These are phyloP conservation scores for Eulemur coronatus DNA, from an alignment of 2,797 vertebrate species.

Conservation along the genomic window DNA sequence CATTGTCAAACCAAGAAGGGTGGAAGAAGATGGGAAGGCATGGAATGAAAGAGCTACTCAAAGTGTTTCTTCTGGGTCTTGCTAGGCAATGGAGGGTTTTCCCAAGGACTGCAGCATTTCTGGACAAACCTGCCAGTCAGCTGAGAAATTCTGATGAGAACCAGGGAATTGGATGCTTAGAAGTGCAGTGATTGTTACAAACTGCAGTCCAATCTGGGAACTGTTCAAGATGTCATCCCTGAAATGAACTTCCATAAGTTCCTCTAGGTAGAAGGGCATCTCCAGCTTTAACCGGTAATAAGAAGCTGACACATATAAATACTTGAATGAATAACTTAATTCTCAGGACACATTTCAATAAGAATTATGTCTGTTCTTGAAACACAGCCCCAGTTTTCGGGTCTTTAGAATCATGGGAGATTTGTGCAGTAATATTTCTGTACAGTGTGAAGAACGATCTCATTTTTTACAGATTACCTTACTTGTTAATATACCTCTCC, in stretches of 20 bases:
- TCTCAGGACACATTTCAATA: constrained; percentile 58
- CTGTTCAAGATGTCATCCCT: constrained; percentile 1
- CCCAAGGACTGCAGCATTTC: neutral
- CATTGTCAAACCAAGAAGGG: neutral
- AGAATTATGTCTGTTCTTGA: constrained; percentile 33
- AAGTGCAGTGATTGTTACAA: neutral
- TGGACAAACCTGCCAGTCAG: neutral
- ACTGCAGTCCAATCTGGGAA: neutral
- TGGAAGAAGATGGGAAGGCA: neutral
- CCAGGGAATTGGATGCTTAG: neutral
- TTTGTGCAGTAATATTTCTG: neutral
- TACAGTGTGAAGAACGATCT: neutral
- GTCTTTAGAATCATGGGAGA: neutral
- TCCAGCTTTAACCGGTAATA: constrained; percentile 20
- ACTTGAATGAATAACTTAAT: constrained; percentile 42
- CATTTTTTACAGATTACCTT: neutral
- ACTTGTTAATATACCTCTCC: neutral
- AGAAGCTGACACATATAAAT: neutral
- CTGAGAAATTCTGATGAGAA: neutral
- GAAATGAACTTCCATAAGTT: constrained; percentile 47
- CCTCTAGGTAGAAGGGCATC: constrained; percentile 52
- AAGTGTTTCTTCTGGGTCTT: neutral
- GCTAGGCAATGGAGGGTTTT: neutral
- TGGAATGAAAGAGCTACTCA: neutral
- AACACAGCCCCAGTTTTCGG: neutral